These are phyloP conservation scores for Scatophagus argus DNA, from an alignment of 2,113 vertebrate species.

Conservation along the genomic window DNA sequence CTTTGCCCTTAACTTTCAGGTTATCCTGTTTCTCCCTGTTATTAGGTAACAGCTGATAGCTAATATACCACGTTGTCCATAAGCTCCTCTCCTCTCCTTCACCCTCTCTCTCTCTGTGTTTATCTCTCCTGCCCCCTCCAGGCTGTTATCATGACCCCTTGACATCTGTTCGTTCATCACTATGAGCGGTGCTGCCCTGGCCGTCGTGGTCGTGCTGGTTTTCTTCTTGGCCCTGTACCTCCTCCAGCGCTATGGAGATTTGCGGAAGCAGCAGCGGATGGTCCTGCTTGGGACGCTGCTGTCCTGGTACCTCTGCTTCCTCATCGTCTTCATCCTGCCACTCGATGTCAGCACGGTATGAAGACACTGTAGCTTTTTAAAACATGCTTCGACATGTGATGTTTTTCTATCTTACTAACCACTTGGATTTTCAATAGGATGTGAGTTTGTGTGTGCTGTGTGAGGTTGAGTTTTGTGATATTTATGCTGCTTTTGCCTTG, in stretches of 20 bases:
- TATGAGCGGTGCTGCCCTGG: slow-evolving; percentile 90
- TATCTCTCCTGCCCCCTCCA: neutral
- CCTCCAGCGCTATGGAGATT: slow-evolving; percentile 93
- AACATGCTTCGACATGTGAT: neutral
- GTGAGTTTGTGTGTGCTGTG: neutral
- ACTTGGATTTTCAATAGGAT: neutral
- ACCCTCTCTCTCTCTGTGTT: neutral
- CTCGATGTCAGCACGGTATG: slow-evolving; percentile 96
- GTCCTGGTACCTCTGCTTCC: slow-evolving; percentile 97
- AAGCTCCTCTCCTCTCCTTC: neutral
- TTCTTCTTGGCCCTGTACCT: slow-evolving; percentile 93
- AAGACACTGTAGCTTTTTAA: neutral
- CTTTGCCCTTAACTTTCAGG: neutral
- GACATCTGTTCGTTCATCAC: slow-evolving; percentile 30
- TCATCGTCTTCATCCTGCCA: slow-evolving; percentile 95
- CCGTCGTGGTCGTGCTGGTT: slow-evolving; percentile 90
- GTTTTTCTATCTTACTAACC: neutral
- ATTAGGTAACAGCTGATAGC: slow-evolving; percentile 31
- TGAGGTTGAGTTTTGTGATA: slow-evolving; percentile 1
- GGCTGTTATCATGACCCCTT: slow-evolving; percentile 52
- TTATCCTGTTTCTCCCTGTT: slow-evolving; percentile 9
- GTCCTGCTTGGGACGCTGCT: slow-evolving; percentile 92
- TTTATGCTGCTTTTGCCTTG: neutral
- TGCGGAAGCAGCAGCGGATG: slow-evolving; percentile 91
- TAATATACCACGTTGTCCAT: neutral